phyloP scores from a whole-genome alignment of 2,113 vertebrate species.

The Zosterops borbonicus region DNA sequence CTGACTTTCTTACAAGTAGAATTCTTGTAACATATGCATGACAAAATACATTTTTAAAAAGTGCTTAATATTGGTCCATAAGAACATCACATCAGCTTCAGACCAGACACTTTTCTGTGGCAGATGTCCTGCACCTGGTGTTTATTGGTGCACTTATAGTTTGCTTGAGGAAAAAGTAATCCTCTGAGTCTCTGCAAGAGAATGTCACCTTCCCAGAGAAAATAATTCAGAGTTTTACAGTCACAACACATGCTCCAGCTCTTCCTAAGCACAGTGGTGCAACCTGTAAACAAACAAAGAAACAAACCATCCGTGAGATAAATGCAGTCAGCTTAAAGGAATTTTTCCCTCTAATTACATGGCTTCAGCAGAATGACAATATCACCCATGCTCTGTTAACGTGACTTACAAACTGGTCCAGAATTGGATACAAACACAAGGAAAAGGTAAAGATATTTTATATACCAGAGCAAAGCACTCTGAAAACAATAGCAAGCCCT shows the following conservation, averaged over 20 bases:
- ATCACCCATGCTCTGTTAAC: neutral
- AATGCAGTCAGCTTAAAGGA: neutral
- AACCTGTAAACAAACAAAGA: constrained; percentile 77
- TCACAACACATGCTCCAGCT: constrained; percentile 93
- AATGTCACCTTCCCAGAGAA: constrained; percentile 28
- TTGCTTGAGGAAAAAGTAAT: neutral
- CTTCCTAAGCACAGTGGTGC: constrained; percentile 93
- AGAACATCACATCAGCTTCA: neutral
- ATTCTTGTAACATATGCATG: neutral
- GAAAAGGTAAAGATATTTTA: neutral
- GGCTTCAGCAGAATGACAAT: neutral
- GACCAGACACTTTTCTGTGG: constrained; percentile 31
- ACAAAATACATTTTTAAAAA: constrained; percentile 18
- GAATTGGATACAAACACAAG: neutral
- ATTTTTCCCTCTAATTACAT: neutral
- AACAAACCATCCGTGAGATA: neutral
- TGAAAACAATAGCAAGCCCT: neutral
- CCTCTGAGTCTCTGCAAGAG: neutral
- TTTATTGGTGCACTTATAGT: neutral
- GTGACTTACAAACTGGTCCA: neutral
- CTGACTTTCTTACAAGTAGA: neutral
- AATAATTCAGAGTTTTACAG: constrained; percentile 84
- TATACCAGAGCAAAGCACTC: neutral
- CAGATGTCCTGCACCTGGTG: neutral
- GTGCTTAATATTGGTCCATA: constrained; percentile 36